phyloP scores from a whole-genome alignment of 1,140 invertebrate genomes.

The Drosophila persimilis region DNA sequence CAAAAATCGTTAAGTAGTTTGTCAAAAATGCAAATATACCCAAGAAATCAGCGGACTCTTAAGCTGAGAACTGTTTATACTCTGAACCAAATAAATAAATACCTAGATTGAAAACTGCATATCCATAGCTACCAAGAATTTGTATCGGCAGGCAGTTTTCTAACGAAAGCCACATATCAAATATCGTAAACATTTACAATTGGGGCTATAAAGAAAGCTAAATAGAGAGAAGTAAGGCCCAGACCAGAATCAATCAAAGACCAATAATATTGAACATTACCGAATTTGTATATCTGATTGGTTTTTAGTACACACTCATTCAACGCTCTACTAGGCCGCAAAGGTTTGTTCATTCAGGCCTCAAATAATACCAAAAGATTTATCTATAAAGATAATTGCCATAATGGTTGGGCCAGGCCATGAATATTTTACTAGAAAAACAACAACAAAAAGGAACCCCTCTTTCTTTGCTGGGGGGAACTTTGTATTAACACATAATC shows the following conservation, averaged over 20 bases:
- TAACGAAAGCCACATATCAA: constrained; percentile 14
- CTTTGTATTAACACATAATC: constrained; percentile 13
- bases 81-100: neutral
- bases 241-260: constrained; percentile 34
- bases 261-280: constrained; percentile 2
- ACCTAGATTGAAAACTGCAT: too few relatives aligned
- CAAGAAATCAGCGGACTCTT: too few relatives aligned
- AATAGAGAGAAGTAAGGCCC: constrained; percentile 6
- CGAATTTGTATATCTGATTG: constrained; percentile 24
- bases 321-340: constrained; percentile 28
- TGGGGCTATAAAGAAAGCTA: neutral
- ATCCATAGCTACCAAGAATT: constrained; percentile 6
- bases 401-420: constrained; percentile 25
- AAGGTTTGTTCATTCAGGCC: constrained; percentile 12
- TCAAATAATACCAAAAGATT: neutral
- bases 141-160: constrained; percentile 3
- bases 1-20: too few relatives aligned
- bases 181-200: constrained; percentile 4
- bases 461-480: too few relatives aligned
- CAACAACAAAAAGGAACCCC: neutral
- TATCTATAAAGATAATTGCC: constrained; percentile 29
- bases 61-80: too few relatives aligned
- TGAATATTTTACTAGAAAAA: constrained; percentile 11
- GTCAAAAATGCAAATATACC: too few relatives aligned
- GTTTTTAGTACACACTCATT: constrained; percentile 9